These are phyloP conservation scores for Dendrolimus houi DNA, from an alignment of 2,888 invertebrate genomes.

Conservation along the genomic window DNA sequence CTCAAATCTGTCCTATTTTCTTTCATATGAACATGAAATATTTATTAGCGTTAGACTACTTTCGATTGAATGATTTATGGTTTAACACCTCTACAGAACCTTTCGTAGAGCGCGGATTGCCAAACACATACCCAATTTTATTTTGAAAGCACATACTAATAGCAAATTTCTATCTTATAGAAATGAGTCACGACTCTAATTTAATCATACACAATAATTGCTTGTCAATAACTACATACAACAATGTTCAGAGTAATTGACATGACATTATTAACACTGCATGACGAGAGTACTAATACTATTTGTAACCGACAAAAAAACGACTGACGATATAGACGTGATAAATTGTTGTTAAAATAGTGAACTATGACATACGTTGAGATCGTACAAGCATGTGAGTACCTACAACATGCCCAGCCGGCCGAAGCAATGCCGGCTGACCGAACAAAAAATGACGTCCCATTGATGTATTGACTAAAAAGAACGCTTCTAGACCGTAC, in stretches of 20 bases:
- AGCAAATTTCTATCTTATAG: too few species aligned
- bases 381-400: constrained; percentile 30
- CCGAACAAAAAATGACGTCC: constrained; percentile 56
- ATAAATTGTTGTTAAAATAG: constrained; percentile 58
- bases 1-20: neutral
- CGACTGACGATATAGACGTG: constrained; percentile 35
- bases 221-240: neutral
- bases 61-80: too few species aligned
- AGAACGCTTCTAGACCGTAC: constrained; percentile 51
- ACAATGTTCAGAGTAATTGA: neutral
- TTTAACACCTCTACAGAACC: too few species aligned
- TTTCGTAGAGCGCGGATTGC: too few species aligned
- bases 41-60: too few species aligned
- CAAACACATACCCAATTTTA: too few species aligned
- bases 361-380: constrained; percentile 61
- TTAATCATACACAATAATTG: neutral
- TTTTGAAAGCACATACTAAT: too few species aligned
- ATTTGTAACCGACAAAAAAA: constrained; percentile 30
- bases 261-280: neutral
- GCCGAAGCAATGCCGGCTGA: constrained; percentile 15
- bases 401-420: constrained; percentile 36
- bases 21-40: too few species aligned
- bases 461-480: constrained; percentile 64
- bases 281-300: constrained; percentile 15
- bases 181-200: neutral